Conservation (phyloP, 1,140 invertebrate species). For the Zaprionus lachaisei region DNA sequence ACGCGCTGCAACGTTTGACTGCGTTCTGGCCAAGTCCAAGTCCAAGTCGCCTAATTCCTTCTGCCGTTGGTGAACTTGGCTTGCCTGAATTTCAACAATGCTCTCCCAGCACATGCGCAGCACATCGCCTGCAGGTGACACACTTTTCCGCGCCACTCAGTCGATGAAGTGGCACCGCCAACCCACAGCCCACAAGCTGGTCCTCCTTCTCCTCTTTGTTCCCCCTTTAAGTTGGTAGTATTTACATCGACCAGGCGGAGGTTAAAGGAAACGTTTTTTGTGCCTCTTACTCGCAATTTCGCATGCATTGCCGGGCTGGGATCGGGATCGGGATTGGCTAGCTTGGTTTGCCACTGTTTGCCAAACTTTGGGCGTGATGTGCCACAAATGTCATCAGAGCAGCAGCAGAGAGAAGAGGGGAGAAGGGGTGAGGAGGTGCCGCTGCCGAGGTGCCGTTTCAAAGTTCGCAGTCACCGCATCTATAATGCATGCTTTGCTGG, state of each 20-base stretch:
- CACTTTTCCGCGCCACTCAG: constrained; percentile 72
- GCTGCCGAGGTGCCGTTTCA: constrained; percentile 50
- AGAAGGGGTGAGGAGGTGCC: constrained; percentile 2
- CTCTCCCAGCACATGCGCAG: constrained; percentile 69
- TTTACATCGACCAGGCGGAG: constrained; percentile 72
- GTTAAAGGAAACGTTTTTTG: constrained; percentile 56
- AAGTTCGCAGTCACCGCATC: constrained; percentile 60
- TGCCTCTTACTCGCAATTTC: constrained; percentile 60
- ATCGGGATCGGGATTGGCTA: constrained; percentile 24
- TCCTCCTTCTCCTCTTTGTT: not conserved
- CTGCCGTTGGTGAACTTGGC: constrained; percentile 32
- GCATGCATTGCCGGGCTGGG: constrained; percentile 65
- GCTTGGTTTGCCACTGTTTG: constrained; percentile 41
- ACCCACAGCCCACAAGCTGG: constrained; percentile 3
- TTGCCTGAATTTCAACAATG: constrained; percentile 38
- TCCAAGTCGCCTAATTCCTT: not conserved
- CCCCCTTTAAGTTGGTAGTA: constrained; percentile 37
- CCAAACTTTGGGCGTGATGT: constrained; percentile 58
- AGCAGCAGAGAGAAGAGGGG: not conserved
- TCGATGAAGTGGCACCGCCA: constrained; percentile 59
- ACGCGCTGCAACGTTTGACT: constrained; percentile 76
- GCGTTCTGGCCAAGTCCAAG: constrained; percentile 59
- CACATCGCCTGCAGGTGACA: constrained; percentile 63
- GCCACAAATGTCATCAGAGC: constrained; percentile 67
- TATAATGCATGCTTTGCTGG: constrained; percentile 62